Conservation (phyloP, 2,797 vertebrate species). For the Sebastiscus tertius region DNA sequence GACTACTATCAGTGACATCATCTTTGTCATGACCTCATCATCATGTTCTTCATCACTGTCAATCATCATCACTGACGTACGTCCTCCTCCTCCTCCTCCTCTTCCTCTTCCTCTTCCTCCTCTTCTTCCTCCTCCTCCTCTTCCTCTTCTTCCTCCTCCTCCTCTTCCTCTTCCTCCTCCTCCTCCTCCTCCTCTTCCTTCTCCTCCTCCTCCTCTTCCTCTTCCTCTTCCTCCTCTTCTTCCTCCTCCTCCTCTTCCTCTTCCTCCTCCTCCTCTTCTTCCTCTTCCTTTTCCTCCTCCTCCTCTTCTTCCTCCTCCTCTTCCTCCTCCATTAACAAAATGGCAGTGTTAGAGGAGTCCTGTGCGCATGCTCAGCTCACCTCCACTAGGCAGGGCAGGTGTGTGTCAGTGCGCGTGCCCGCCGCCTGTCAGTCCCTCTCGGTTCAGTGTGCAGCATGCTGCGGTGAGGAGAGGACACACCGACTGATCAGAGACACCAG, state of each 20-base stretch:
- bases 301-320: no score
- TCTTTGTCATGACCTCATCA: background rate
- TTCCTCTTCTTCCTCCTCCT: no score
- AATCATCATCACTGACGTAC: constrained; percentile 1
- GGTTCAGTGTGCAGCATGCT: constrained; percentile 52
- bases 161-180: no score
- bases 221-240: no score
- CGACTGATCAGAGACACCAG: constrained; percentile 7
- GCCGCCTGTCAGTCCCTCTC: constrained; percentile 60
- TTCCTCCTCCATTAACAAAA: constrained; percentile 60
- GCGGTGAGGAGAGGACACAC: constrained; percentile 34
- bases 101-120: no score
- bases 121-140: no score
- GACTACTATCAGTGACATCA: background rate
- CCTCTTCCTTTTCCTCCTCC: no score
- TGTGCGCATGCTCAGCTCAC: constrained; percentile 84
- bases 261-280: no score
- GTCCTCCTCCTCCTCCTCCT: background rate
- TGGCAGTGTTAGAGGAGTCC: constrained; percentile 57
- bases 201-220: no score
- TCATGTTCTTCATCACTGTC: constrained; percentile 26
- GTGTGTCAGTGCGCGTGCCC: constrained; percentile 60
- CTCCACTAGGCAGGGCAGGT: constrained; percentile 77
- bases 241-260: no score
- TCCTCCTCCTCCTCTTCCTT: no score